These are phyloP conservation scores for Drosophila putrida DNA, from an alignment of 2,888 invertebrate species.

Conservation along the genomic window DNA sequence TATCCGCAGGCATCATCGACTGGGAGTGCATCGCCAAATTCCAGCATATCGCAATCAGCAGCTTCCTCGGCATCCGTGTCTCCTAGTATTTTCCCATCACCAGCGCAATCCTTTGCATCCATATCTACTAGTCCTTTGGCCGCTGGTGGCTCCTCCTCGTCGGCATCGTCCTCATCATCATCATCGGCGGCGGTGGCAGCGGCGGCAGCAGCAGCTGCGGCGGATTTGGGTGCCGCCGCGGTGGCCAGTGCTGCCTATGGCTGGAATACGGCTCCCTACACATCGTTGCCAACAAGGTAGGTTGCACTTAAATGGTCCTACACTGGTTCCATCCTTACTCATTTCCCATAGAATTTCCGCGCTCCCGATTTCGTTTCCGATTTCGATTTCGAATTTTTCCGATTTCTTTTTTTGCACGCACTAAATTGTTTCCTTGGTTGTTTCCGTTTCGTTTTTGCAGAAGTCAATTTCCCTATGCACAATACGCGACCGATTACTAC, in stretches of 20 bases:
- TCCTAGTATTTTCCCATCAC: slow-evolving; percentile 84
- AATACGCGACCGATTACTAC: slow-evolving; percentile 84
- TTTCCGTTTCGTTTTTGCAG: slow-evolving; percentile 53
- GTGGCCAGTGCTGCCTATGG: slow-evolving; percentile 78
- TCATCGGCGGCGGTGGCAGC: slow-evolving; percentile 60
- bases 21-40: slow-evolving; percentile 84
- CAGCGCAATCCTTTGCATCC: slow-evolving; percentile 83
- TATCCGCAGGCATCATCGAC: slow-evolving; percentile 85
- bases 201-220: slow-evolving; percentile 62
- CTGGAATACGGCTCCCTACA: slow-evolving; percentile 81
- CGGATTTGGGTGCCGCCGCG: slow-evolving; percentile 80
- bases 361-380: too few relatives aligned
- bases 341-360: neutral
- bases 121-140: slow-evolving; percentile 80
- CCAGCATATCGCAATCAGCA: slow-evolving; percentile 83
- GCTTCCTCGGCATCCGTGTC: slow-evolving; percentile 84
- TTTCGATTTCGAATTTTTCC: too few relatives aligned
- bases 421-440: slow-evolving; percentile 31
- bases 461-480: slow-evolving; percentile 84
- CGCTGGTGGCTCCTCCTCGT: slow-evolving; percentile 57
- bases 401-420: neutral
- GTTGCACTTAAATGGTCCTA: slow-evolving; percentile 10
- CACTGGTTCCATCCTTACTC: neutral
- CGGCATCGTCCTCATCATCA: slow-evolving; percentile 32
- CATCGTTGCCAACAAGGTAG: slow-evolving; percentile 83